A percentile compares a stretch with the other conserved stretches of the same genome.
Evolutionary conservation across 2,113 vertebrate genomes (phyloP).

Genomic region (Hippocampus comes): DNA sequence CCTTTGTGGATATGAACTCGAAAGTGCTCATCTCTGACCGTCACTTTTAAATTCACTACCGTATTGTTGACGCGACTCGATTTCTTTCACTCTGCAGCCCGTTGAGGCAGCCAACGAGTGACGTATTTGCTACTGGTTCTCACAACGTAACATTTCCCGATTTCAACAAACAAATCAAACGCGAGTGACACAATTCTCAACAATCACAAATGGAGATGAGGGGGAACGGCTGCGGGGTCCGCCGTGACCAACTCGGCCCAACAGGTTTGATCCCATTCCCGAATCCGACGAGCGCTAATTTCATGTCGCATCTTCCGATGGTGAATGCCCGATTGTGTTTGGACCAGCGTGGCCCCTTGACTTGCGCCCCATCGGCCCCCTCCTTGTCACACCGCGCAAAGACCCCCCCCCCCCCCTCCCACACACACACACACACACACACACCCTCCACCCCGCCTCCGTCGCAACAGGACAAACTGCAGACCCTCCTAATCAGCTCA

Average conservation of each 20-base stretch:
- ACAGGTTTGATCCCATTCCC: slow-evolving; percentile 22
- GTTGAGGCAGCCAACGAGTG: too few species aligned
- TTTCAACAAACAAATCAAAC: not conserved
- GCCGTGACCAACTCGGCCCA: slow-evolving; percentile 44
- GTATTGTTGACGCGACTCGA: too few species aligned
- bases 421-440: not conserved
- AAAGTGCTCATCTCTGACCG: too few species aligned
- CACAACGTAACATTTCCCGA: too few species aligned
- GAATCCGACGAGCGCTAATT: slow-evolving; percentile 52
- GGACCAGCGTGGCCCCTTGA: slow-evolving; percentile 44
- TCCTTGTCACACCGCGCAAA: slow-evolving; percentile 30
- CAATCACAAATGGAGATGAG: slow-evolving; percentile 19
- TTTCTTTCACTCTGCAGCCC: too few species aligned
- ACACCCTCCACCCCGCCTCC: not conserved
- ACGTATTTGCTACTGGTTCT: too few species aligned
- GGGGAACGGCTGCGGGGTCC: slow-evolving; percentile 23
- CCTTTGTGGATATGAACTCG: too few species aligned
- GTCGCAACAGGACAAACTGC: slow-evolving; percentile 64
- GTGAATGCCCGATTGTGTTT: slow-evolving; percentile 64
- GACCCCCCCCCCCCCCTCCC: not conserved
- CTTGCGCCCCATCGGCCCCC: slow-evolving; percentile 42
- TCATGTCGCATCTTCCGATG: slow-evolving; percentile 49
- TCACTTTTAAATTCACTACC: too few species aligned
- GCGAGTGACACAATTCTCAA: slow-evolving; percentile 3
- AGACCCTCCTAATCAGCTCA: slow-evolving; percentile 70